Conservation (phyloP, 1,140 invertebrate species). For the Chironomus tepperi region DNA sequence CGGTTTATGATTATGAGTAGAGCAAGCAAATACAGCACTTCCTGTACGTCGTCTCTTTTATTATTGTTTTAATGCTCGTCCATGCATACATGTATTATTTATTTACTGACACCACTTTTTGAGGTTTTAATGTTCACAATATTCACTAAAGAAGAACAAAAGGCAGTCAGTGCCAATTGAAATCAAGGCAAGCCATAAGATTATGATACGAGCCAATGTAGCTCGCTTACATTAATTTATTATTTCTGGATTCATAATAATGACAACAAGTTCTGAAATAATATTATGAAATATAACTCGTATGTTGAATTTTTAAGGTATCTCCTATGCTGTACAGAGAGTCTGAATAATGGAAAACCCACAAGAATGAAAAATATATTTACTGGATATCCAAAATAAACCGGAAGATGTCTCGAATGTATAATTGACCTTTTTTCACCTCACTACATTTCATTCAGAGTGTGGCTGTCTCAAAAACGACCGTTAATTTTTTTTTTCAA, state of each 20-base stretch:
- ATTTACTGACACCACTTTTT: constrained; percentile 6
- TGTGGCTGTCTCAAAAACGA: too few species aligned
- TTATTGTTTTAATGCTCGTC: background rate
- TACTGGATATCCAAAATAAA: background rate
- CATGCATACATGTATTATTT: background rate
- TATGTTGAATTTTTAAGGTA: background rate
- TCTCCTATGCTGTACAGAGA: background rate
- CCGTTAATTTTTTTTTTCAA: too few species aligned
- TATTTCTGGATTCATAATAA: background rate
- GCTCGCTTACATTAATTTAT: background rate
- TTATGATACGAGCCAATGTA: too few species aligned
- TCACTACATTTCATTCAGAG: too few species aligned
- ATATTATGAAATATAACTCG: background rate
- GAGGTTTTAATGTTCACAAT: background rate
- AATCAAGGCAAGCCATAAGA: too few species aligned
- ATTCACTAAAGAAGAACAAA: too few species aligned
- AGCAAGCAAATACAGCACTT: constrained; percentile 2
- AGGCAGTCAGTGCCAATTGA: too few species aligned
- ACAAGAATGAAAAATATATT: background rate
- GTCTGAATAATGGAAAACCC: background rate
- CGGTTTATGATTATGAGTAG: constrained; percentile 1
- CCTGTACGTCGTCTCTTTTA: background rate
- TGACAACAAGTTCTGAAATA: background rate
- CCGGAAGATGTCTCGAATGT: constrained; percentile 11
- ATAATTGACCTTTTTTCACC: constrained; percentile 10